Evolutionary conservation across 2,888 invertebrate genomes (phyloP).

Genomic region (Pycnomerus fuliginosus): DNA sequence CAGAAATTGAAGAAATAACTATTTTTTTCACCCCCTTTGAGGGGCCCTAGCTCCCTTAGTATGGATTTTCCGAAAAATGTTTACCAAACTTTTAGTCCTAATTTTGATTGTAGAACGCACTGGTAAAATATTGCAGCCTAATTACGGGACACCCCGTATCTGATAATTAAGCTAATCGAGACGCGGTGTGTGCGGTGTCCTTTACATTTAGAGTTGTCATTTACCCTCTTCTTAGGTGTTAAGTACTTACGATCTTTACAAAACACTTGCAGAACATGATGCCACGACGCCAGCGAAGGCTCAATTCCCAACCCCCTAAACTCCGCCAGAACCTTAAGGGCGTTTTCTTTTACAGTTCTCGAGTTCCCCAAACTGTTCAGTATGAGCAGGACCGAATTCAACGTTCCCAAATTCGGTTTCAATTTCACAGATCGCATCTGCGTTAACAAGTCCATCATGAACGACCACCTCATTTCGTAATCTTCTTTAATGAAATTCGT

Average conservation of each 20-base stretch:
- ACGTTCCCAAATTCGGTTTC: constrained; percentile 65
- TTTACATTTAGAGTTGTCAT: too few relatives aligned
- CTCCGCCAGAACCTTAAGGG: constrained; percentile 60
- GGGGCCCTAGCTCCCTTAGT: too few relatives aligned
- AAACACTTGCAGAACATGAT: constrained; percentile 68
- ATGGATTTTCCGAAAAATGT: too few relatives aligned
- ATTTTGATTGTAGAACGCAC: too few relatives aligned
- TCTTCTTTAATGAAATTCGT: constrained; percentile 66
- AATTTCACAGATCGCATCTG: constrained; percentile 61
- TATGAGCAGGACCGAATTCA: constrained; percentile 63
- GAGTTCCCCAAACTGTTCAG: constrained; percentile 54
- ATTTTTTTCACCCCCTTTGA: too few relatives aligned
- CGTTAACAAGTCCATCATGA: constrained; percentile 61
- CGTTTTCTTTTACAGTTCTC: constrained; percentile 50
- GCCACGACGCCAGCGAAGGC: constrained; percentile 76
- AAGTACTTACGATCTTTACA: constrained; percentile 61
- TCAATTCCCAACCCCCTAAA: constrained; percentile 67
- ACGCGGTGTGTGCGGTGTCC: too few relatives aligned
- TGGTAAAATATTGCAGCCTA: too few relatives aligned
- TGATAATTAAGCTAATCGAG: too few relatives aligned
- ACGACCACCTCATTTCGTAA: constrained; percentile 62
- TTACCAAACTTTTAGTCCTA: too few relatives aligned
- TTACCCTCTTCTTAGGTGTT: too few relatives aligned
- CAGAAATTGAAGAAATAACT: too few relatives aligned
- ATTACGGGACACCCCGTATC: too few relatives aligned